Base-by-base conservation (phyloP, 1,140 invertebrate genomes). In the Pogonomyrmex californicus region DNA sequence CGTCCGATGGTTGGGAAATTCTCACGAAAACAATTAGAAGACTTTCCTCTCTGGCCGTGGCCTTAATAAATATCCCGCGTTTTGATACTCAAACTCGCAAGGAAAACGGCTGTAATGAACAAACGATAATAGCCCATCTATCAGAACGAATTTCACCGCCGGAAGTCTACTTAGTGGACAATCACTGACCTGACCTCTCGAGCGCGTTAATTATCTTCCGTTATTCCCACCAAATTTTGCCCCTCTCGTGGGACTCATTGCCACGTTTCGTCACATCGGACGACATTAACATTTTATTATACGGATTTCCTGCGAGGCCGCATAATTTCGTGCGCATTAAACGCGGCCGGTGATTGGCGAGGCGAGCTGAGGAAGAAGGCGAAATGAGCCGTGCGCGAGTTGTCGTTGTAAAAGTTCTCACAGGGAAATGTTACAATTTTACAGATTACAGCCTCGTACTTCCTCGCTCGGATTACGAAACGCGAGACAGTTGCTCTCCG, bases 21-120 rank as follows among this genome's bases (percentile, higher is more conserved):
- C 41, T 47, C 60, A 58, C 60, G 68, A 44, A 87, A 87, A 30
- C 68, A 70, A 82, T 82, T 87, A 87, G 66, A 68, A 58, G 71
- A 82, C 85, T 75, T 88, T 87, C 66, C 33, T 47, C 75, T 56
- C 9, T 66, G 76, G 17, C 85, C 85, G 17, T 87, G 87, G 71
- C 85, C 85, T 51, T 76, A 63, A 86, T 87, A 54, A n/a, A 41
- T 76, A 60, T 17, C 23, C 23, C 60, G 54, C 73, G 30, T 44
- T 76, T 76, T 58, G 71, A 58, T 12, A 41, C 3, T 41, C 9
- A 4, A 9, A 60, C 2, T 23, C 23, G 23, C 23, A 2, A 2
- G n/a, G 38, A 38, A 56, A 56, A 38, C n/a, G 38, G 0, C 12
- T n/a, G 54, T 36, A 54, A 71, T 36, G 17, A 58, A 44, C 63